Base-by-base conservation (phyloP, 92 coral and sea anemone species). In the Actinernus sp. region DNA sequence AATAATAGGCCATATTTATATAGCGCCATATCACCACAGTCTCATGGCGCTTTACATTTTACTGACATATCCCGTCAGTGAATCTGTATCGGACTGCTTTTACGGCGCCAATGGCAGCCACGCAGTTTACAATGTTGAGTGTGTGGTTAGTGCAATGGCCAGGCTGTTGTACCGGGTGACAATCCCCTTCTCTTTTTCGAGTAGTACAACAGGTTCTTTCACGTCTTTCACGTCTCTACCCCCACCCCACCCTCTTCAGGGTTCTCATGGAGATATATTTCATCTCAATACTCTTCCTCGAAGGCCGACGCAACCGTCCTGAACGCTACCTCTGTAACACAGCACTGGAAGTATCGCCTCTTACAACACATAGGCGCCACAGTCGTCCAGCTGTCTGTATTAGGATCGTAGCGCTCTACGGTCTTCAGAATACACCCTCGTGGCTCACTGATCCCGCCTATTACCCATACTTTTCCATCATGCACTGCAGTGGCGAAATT, bases 391-490 rank as follows among this genome's bases (percentile, higher is more conserved):
- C 71, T 40, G 62, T 86, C 50, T 47, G 51, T 58, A 6, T 46
- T 61, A 23, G 92, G 86, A 65, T 51, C 24, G 47, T 90, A 90
- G 31, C 92, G 59, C 60, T 90, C 97, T 27, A 81, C 88, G 6
- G 92, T 68, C 24, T 29, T 66, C 20, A 86, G 30, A 17, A 59
- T 56, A 37, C 48, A 37, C 18, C 85, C 89, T 30, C 86, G 57
- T 34, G 68, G 65, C 56, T 68, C 86, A 29, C 51, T 54, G 46
- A 91, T 58, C 24, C 98, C 98, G 3, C 98, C 98, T 30, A 87
- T 22, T 13, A 93, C 79, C 74, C 89, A 93, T 34, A 92, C 53
- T 65, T 65, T 69, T 25, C 85, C 98, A 57, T 31, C 80, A 54
- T 79, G 80, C 68, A 79, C 92, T 38, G 84, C 88, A 28, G 79